A percentile compares a stretch with the other conserved stretches of the same genome.
Conservation (phyloP, 2,113 vertebrate genomes). For the Columba janthina region DNA sequence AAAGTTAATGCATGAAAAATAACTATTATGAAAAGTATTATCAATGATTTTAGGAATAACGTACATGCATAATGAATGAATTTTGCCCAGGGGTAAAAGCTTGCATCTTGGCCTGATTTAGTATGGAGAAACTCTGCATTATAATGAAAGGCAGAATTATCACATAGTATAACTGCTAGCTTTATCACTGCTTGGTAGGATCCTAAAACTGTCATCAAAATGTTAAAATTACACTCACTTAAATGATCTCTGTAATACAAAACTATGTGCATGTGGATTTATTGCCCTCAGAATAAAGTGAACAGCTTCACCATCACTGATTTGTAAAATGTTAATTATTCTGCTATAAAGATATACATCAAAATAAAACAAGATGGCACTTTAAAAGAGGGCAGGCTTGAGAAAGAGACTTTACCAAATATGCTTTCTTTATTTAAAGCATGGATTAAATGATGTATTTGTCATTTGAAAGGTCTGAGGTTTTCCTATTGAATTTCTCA, state of each 20-base stretch:
- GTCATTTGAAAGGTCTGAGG: not conserved
- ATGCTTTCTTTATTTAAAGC: not conserved
- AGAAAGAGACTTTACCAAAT: not conserved
- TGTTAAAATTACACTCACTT: slow-evolving; percentile 60
- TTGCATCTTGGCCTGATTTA: slow-evolving; percentile 84
- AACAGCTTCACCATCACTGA: slow-evolving; percentile 9
- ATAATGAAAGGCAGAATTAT: slow-evolving; percentile 83
- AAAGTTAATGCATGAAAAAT: slow-evolving; percentile 92
- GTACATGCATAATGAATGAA: slow-evolving; percentile 89
- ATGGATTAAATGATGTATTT: not conserved
- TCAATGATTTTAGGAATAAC: slow-evolving; percentile 92
- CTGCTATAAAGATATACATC: slow-evolving; percentile 15
- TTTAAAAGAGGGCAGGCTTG: not conserved
- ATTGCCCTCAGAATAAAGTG: slow-evolving; percentile 27
- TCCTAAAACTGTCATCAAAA: slow-evolving; percentile 78
- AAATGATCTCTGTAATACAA: slow-evolving; percentile 42
- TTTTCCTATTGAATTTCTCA: not conserved
- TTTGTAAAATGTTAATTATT: slow-evolving; percentile 56
- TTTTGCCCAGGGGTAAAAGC: slow-evolving; percentile 85
- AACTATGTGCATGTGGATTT: slow-evolving; percentile 25
- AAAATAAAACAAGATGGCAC: slow-evolving; percentile 20
- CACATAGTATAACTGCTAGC: slow-evolving; percentile 77
- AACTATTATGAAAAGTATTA: slow-evolving; percentile 87
- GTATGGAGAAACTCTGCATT: slow-evolving; percentile 78
- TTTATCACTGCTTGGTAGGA: slow-evolving; percentile 74